These are phyloP conservation scores for Eulithis prunata DNA, from an alignment of 2,888 invertebrate species.

Conservation along the genomic window DNA sequence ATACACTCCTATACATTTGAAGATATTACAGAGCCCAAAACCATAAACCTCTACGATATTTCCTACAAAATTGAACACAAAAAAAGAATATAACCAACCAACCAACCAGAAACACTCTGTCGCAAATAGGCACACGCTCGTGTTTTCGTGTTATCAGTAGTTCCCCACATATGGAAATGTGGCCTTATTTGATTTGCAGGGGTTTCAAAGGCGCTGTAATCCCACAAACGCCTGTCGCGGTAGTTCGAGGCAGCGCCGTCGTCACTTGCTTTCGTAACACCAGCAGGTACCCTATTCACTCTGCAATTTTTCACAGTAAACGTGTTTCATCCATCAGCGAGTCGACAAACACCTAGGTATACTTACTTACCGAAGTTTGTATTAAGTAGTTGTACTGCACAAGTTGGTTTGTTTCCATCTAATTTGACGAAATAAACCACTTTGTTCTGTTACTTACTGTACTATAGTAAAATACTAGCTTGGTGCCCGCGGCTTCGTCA, in stretches of 20 bases:
- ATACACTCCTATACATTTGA: constrained; percentile 19
- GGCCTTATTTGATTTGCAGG: constrained; percentile 48
- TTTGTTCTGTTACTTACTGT: constrained; percentile 13
- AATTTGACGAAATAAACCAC: constrained; percentile 11
- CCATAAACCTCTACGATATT: constrained; percentile 28
- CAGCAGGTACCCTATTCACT: constrained; percentile 16
- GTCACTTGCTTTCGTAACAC: constrained; percentile 38
- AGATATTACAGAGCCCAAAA: constrained; percentile 26
- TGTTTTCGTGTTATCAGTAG: constrained; percentile 41
- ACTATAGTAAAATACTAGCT: too few relatives aligned
- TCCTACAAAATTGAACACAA: constrained; percentile 29
- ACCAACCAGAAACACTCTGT: constrained; percentile 21
- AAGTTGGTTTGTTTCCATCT: constrained; percentile 46
- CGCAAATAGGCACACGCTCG: constrained; percentile 23
- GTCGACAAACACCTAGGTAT: constrained; percentile 29
- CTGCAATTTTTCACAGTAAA: constrained; percentile 39
- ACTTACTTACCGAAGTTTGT: constrained; percentile 21
- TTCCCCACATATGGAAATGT: constrained; percentile 40
- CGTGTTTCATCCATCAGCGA: constrained; percentile 44
- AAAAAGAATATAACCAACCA: constrained; percentile 19
- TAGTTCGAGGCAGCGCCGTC: constrained; percentile 26
- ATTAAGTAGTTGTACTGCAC: constrained; percentile 29
- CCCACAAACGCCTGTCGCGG: constrained; percentile 48
- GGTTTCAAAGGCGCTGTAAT: constrained; percentile 45
- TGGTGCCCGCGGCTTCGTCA: too few relatives aligned